Evolutionary conservation across 1,140 invertebrate genomes (phyloP).

Genomic region (Neotoxoptera formosana): DNA sequence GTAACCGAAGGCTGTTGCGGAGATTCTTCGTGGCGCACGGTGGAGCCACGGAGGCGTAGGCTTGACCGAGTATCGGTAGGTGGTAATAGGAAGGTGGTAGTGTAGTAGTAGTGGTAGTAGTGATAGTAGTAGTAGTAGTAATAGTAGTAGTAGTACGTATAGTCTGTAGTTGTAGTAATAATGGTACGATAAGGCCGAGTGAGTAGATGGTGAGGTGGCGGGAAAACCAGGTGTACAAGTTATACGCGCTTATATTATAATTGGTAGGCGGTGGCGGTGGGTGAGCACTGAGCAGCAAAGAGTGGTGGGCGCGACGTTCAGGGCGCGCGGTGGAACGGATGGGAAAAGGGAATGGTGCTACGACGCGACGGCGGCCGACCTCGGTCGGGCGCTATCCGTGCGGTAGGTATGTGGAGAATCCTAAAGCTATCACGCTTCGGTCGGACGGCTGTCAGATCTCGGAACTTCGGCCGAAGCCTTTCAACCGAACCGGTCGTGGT

Average conservation of each 20-base stretch:
- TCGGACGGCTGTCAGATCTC: not conserved
- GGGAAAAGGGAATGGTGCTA: conserved; percentile 27
- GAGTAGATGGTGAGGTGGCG: not conserved
- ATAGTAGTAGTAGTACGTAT: not conserved
- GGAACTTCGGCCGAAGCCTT: not conserved
- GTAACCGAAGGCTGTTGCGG: conserved; percentile 22
- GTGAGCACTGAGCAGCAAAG: conserved; percentile 11
- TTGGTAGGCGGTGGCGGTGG: conserved; percentile 4
- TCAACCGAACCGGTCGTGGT: not conserved
- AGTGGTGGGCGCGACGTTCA: not conserved
- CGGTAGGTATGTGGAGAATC: not conserved
- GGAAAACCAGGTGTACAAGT: conserved; percentile 30
- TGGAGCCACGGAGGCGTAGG: not conserved
- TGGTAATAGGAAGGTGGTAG: conserved; percentile 11
- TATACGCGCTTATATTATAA: not conserved
- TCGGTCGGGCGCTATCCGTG: conserved; percentile 15
- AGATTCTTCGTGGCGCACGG: not conserved
- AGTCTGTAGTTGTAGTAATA: not conserved
- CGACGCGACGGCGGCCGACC: conserved; percentile 14
- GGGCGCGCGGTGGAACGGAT: not conserved
- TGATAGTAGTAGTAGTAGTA: not conserved
- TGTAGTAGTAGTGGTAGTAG: not conserved
- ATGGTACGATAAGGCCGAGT: not conserved
- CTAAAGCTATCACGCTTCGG: not conserved
- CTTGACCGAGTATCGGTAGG: not conserved